phyloP scores from a whole-genome alignment of 1,140 invertebrate genomes.

The Daktulosphaira vitifoliae region DNA sequence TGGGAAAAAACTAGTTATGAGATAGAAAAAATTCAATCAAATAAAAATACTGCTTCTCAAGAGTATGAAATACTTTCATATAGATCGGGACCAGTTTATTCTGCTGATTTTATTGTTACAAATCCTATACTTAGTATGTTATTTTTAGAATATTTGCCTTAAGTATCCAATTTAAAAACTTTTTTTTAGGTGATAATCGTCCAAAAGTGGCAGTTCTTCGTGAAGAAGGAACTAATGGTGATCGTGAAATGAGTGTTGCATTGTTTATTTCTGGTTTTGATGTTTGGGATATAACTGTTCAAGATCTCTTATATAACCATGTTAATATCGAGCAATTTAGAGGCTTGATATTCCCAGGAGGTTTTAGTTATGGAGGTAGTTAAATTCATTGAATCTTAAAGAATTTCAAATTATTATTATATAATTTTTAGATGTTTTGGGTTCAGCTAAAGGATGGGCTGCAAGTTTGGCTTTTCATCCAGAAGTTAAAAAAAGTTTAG shows the following conservation, averaged over 20 bases:
- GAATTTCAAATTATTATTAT: neutral
- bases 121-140: conserved; percentile 43
- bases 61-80: conserved; percentile 57
- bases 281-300: conserved; percentile 86
- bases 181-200: conserved; percentile 44
- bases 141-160: neutral
- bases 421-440: conserved; percentile 70
- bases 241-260: conserved; percentile 94
- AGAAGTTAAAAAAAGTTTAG: conserved; percentile 59
- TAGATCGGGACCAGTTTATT: conserved; percentile 52
- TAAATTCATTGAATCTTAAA: no score
- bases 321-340: conserved; percentile 69
- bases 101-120: conserved; percentile 58
- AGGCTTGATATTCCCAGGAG: conserved; percentile 90
- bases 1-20: conserved; percentile 96
- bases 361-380: conserved; percentile 89
- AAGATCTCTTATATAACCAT: conserved; percentile 64
- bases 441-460: conserved; percentile 96
- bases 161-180: neutral
- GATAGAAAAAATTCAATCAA: conserved; percentile 75
- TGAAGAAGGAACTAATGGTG: conserved; percentile 96
- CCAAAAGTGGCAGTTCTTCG: conserved; percentile 77
- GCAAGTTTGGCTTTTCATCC: conserved; percentile 72
- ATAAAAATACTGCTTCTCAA: conserved; percentile 63
- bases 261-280: conserved; percentile 86